Evolutionary conservation across 2,113 vertebrate species (phyloP), one percentile per base, ranked within the genome.

Genomic region (Carassius carassius): DNA sequence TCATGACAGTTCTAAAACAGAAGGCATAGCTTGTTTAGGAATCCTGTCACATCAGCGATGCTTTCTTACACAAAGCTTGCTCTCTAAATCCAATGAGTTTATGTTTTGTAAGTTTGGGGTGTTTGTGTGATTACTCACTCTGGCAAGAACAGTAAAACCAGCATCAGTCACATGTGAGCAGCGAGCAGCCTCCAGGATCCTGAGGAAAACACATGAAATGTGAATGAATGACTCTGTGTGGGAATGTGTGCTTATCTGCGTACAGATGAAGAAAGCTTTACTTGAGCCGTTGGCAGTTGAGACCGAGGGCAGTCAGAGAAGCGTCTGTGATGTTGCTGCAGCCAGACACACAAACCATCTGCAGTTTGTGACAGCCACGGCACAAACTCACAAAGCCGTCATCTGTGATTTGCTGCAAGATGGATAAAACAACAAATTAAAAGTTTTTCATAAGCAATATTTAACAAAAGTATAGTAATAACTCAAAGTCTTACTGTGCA

Each of bases 361-460:
- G 98, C 87, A 99, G 91, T 88, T 96, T 97, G 94, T 97, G 98
- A 90, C 98, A 99, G 74, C 97, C 98, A 89, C 98, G 96, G 91
- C 98, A 99, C 92, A 99, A 98, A 79, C 97, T 99, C 92, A 99
- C 98, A 90, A 99, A 97, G 81, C 98, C 98, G 10, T 99, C 98
- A n/a, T 99, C 98, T 90, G 98, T 99, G 93, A 99, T 97, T 95
- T 99, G 98, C 98, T 99, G 93, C 70, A 78, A 76, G 56, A 86
- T 19, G 67, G 44, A 84, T 32, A 62, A 78, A 44, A 17, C 51
- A 54, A 54, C 69, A 21, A 3, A 44, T 47, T 23, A 8, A 44
- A 3, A 74, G 29, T 69, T 41, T 72, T 72, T 41, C 4, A 21
- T 2, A 13, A 41, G 37, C 69, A 44, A 72, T 49, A 25, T n/a